Evolutionary conservation across 2,888 invertebrate genomes (phyloP).

Genomic region (Cremastobaeus sp.): DNA sequence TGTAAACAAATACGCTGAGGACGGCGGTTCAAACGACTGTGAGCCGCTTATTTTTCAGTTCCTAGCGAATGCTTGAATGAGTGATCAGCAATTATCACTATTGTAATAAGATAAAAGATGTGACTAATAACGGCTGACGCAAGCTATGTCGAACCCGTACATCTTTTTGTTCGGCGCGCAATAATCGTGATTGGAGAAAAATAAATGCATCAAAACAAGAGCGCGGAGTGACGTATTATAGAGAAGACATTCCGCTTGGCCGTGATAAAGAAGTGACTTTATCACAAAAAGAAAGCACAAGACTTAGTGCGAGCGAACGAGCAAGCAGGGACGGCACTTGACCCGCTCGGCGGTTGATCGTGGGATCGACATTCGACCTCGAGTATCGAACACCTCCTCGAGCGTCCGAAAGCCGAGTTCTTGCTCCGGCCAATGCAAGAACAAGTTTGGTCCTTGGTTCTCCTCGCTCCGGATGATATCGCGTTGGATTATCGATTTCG

Average conservation of each 20-base stretch:
- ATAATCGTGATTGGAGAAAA: constrained; percentile 26
- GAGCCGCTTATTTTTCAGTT: too few species aligned
- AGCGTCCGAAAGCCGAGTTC: constrained; percentile 54
- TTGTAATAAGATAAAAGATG: too few species aligned
- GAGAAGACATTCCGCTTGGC: constrained; percentile 31
- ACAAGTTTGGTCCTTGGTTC: constrained; percentile 48
- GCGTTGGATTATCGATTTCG: constrained; percentile 70
- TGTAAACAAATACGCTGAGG: constrained; percentile 3
- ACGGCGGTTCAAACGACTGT: too few species aligned
- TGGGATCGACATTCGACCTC: constrained; percentile 64
- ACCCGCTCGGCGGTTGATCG: constrained; percentile 58
- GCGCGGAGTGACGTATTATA: constrained; percentile 25
- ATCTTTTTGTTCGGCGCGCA: constrained; percentile 10
- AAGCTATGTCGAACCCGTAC: neutral
- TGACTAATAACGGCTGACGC: constrained; percentile 1
- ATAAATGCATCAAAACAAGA: constrained; percentile 44
- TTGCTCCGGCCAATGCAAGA: constrained; percentile 57
- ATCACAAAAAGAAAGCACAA: constrained; percentile 41
- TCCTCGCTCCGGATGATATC: constrained; percentile 63
- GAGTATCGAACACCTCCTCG: constrained; percentile 59
- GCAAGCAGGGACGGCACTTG: constrained; percentile 55
- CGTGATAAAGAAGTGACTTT: constrained; percentile 52
- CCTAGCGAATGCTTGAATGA: too few species aligned
- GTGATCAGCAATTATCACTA: too few species aligned
- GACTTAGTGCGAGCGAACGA: constrained; percentile 26